Evolutionary conservation across 2,888 invertebrate species (phyloP).

Genomic region (Euplexia lucipara): DNA sequence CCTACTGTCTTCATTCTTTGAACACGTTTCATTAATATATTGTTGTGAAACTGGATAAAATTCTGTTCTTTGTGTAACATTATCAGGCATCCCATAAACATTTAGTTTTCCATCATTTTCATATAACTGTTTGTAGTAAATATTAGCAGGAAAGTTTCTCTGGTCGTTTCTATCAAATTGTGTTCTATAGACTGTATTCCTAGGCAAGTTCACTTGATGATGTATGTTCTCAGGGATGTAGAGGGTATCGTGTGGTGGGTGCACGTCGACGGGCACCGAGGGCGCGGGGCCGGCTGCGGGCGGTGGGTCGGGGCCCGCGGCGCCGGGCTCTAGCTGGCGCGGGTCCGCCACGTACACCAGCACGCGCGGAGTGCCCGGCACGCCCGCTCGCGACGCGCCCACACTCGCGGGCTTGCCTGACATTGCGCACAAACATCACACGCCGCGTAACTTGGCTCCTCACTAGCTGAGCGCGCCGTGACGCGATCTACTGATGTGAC

Average conservation of each 20-base stretch:
- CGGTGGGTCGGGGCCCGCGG: constrained; percentile 81
- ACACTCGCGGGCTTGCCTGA: constrained; percentile 95
- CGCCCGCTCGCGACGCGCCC: constrained; percentile 90
- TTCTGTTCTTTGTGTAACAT: constrained; percentile 74
- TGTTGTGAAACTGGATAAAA: constrained; percentile 78
- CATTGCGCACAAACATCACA: constrained; percentile 95
- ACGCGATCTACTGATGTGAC: constrained; percentile 77
- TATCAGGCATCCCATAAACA: constrained; percentile 75
- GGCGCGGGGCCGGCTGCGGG: constrained; percentile 67
- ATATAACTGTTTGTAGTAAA: constrained; percentile 80
- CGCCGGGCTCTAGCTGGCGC: constrained; percentile 89
- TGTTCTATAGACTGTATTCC: constrained; percentile 75
- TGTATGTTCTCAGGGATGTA: constrained; percentile 78
- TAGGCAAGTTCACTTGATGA: constrained; percentile 74
- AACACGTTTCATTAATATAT: constrained; percentile 76
- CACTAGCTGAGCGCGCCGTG: constrained; percentile 84
- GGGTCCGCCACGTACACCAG: constrained; percentile 90
- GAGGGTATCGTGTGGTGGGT: constrained; percentile 71
- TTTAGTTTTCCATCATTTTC: constrained; percentile 78
- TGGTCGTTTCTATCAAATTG: constrained; percentile 75
- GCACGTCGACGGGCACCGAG: constrained; percentile 58
- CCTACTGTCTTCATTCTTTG: constrained; percentile 76
- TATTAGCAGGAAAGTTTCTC: constrained; percentile 71
- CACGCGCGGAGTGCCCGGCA: constrained; percentile 88
- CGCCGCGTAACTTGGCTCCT: constrained; percentile 86